Conservation (phyloP, 2,113 vertebrate species). For the Corythornis madagascariensis region DNA sequence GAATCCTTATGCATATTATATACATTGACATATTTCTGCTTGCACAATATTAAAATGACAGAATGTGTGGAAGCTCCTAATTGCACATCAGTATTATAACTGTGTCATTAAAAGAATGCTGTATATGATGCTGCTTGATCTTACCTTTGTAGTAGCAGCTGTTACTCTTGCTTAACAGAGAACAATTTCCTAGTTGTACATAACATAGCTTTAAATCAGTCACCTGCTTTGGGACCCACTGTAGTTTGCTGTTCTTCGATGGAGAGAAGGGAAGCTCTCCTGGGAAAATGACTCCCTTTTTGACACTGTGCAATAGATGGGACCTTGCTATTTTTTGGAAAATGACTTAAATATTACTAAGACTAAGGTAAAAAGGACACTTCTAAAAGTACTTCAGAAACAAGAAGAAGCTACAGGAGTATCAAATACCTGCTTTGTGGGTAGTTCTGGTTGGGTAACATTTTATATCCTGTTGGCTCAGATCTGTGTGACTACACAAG, state of each 20-base stretch:
- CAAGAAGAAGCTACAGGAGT: neutral
- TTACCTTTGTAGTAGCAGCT: neutral
- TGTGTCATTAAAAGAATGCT: neutral
- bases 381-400: neutral
- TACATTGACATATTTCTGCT: neutral
- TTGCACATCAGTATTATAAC: neutral
- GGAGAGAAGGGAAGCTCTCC: neutral
- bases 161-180: neutral
- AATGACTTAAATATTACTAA: neutral
- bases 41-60: neutral
- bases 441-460: slow-evolving; percentile 30
- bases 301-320: neutral
- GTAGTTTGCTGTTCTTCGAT: neutral
- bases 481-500: neutral
- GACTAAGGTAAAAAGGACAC: neutral
- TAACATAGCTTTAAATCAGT: neutral
- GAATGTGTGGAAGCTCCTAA: neutral
- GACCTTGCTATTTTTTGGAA: neutral
- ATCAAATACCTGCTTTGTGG: neutral
- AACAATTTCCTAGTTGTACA: neutral
- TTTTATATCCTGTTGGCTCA: slow-evolving; percentile 58
- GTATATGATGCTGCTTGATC: neutral
- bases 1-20: neutral
- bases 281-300: neutral
- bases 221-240: neutral